phyloP scores from a whole-genome alignment of 2,888 invertebrate species.

The Oligia strigilis region DNA sequence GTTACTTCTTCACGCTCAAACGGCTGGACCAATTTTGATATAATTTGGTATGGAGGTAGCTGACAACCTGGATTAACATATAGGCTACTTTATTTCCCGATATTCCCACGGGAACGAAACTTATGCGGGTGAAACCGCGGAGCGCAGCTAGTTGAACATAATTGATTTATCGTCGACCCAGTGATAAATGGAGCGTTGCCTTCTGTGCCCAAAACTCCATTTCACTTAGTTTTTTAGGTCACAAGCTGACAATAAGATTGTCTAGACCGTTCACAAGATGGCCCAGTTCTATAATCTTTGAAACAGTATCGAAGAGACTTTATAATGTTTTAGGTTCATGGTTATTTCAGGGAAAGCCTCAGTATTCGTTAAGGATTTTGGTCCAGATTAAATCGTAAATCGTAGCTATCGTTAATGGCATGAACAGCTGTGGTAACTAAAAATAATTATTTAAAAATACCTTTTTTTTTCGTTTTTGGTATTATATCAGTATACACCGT shows the following conservation, averaged over 20 bases:
- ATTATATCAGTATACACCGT: too few species aligned
- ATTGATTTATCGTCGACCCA: slow-evolving; percentile 42
- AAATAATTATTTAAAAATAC: background rate
- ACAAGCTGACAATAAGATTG: slow-evolving; percentile 45
- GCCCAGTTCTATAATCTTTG: slow-evolving; percentile 28
- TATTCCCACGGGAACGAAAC: too few species aligned
- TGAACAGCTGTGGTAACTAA: background rate
- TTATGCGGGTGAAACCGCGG: too few species aligned
- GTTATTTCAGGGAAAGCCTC: background rate
- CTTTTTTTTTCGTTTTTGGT: background rate
- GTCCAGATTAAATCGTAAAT: background rate
- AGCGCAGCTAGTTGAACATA: background rate
- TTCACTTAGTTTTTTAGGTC: slow-evolving; percentile 61
- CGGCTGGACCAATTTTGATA: too few species aligned
- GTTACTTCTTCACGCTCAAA: too few species aligned
- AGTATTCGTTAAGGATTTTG: background rate
- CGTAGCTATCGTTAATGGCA: background rate
- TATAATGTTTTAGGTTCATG: background rate
- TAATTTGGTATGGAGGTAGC: too few species aligned
- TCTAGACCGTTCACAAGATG: slow-evolving; percentile 45
- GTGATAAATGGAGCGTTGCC: slow-evolving; percentile 43
- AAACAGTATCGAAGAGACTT: slow-evolving; percentile 18
- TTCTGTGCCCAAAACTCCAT: slow-evolving; percentile 50
- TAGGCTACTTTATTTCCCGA: too few species aligned
- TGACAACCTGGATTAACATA: too few species aligned